These are phyloP conservation scores for Sebastes oblongus DNA, from an alignment of 2,797 vertebrate genomes.

Conservation along the genomic window DNA sequence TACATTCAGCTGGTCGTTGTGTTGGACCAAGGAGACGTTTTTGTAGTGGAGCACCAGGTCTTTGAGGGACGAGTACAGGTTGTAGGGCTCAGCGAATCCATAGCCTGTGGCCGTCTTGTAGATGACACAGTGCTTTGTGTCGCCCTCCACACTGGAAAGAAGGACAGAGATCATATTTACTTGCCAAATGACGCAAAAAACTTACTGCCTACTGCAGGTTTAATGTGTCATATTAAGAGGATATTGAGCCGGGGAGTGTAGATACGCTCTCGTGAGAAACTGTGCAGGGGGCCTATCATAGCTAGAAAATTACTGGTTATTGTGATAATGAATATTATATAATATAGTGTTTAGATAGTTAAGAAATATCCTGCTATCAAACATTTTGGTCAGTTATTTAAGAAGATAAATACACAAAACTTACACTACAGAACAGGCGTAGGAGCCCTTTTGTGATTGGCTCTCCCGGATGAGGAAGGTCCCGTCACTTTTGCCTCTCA, in stretches of 20 bases:
- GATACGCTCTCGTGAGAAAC: background rate
- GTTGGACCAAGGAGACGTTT: slow-evolving; percentile 92
- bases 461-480: slow-evolving; percentile 96
- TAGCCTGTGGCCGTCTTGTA: slow-evolving; percentile 91
- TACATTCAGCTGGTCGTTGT: slow-evolving; percentile 94
- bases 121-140: slow-evolving; percentile 94
- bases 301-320: background rate
- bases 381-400: background rate
- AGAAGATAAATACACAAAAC: slow-evolving; percentile 53
- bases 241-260: too few relatives aligned
- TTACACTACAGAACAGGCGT: slow-evolving; percentile 94
- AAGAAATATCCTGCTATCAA: background rate
- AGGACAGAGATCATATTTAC: slow-evolving; percentile 3
- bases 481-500: slow-evolving; percentile 87
- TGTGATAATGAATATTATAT: background rate
- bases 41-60: slow-evolving; percentile 95
- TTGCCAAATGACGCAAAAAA: too few relatives aligned
- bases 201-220: accelerated
- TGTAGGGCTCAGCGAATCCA: slow-evolving; percentile 94
- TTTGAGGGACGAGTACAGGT: slow-evolving; percentile 91
- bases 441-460: slow-evolving; percentile 92
- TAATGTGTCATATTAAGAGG: too few relatives aligned
- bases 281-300: background rate
- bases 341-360: background rate
- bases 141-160: slow-evolving; percentile 87